Base-by-base conservation (phyloP, 2,797 vertebrate genomes). In the Choloepus didactylus region DNA sequence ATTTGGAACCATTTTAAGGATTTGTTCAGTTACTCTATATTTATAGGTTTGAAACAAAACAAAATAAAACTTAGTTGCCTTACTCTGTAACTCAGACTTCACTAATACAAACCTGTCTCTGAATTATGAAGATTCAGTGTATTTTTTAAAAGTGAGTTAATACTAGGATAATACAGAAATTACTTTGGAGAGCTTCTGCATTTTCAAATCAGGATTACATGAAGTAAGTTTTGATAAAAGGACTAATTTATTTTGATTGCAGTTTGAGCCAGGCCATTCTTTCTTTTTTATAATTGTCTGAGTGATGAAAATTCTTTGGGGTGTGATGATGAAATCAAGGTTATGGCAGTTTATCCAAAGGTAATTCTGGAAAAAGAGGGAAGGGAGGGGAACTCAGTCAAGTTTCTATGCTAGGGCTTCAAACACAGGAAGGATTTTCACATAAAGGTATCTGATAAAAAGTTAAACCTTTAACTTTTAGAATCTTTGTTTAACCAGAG, bases 271-370 rank as follows among this genome's bases (percentile, higher is more conserved):
- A 91, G 54, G 16, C 67, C 18, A 76, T 88, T 94, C 41, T 87
- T 88, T 82, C 70, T 66, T 81, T 88, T 75, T 80, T 83, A 70
- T 93, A 83, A 82, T 87, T 87, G 70, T 54, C 69, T 88, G 60
- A 82, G 76, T 76, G 90, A 95, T 91, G 95, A 92, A 95, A 92
- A 91, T 79, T 77, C 49, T 79, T 76, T 88, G 44, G 89, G n/a
- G 23, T 4, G 6, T 38, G 51, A 91, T 23, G 49, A 93, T 23
- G 15, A 67, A 87, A 92, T 87, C 93, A 70, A 64, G 89, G 93
- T 85, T 41, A 90, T 44, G 12, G 60, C 16, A 87, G 38, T 87
- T 96, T 86, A 91, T 9, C 41, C 56, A 64, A 64, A 49, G 41
- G 67, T 72, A 77, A 92, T n/a, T 60, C 9, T 23, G 12, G 38